Base-by-base conservation (phyloP, 35 echinoderm and acorn worm genomes). In the Ophioderma brevispina region DNA sequence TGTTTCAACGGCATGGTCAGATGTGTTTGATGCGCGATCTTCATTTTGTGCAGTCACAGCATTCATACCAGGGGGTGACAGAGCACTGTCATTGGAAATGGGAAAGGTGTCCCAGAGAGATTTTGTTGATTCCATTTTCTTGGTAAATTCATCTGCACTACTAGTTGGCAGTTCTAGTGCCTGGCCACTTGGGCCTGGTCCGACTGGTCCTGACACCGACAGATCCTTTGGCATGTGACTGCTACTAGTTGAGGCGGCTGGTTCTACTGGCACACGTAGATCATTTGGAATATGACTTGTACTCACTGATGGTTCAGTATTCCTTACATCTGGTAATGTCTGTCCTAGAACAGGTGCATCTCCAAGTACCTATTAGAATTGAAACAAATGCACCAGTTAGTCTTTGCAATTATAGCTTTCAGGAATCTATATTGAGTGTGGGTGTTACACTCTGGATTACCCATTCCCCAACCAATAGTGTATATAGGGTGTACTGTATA, bases 101-200 rank as follows among this genome's bases (percentile, higher is more conserved):
- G 82, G 90, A 11, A 77, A 76, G 43, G 55, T 35, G 70, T 91
- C 90, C 90, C 90, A 91, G 38, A 91, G n/a, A 21, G 76, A 77
- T 31, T 85, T 91, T 25, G 90, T 82, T 15, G 81, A 78, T 59
- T 84, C 81, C 36, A 91, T 84, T 31, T 79, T 91, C 64, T 78
- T 84, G 37, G 59, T 85, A 35, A 91, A 63, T 14, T 91, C 90
- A 56, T 91, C 90, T 15, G 90, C 83, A 85, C 83, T 37, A 52
- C 63, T 85, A 0, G 40, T 81, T 4, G 83, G 83, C 43, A 85
- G 55, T 32, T 85, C 83, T 33, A 85, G 63, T 33, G 83, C 31
- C 25, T 85, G 52, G 52, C 46, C 32, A n/a, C 52, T 36, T 15
- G 43, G 36, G 31, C 35, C 55, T 37, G 83, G 33, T 11, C 46